Conservation (phyloP, 2,797 vertebrate species). For the Euphonia xanthogaster region DNA sequence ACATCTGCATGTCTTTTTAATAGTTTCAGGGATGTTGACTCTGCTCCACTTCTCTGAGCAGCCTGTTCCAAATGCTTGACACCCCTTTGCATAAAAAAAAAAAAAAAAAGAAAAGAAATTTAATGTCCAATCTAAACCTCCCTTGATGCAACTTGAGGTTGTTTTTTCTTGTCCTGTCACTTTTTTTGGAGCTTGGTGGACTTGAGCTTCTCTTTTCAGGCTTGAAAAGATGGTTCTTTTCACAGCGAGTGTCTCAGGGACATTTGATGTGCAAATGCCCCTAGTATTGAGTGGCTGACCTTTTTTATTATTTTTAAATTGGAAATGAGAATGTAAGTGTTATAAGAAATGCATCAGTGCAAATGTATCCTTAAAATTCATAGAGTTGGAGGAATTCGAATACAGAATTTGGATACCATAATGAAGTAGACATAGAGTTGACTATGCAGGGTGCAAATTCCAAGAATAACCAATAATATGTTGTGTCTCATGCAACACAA, state of each 20-base stretch:
- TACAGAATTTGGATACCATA: background rate
- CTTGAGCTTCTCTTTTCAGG: background rate
- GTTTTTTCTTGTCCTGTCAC: background rate
- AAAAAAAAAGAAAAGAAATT: background rate
- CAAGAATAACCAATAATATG: background rate
- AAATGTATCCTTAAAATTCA: background rate
- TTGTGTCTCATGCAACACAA: background rate
- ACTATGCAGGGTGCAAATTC: background rate
- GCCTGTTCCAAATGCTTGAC: background rate
- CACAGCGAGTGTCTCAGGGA: rapidly evolving
- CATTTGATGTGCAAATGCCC: background rate
- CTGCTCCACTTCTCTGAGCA: background rate
- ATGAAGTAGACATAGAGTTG: background rate
- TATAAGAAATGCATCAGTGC: background rate
- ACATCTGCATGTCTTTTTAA: background rate
- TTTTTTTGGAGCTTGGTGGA: background rate
- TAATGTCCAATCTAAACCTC: background rate
- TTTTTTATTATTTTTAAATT: background rate
- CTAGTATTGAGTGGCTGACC: background rate
- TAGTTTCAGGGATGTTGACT: background rate
- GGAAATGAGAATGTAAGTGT: background rate
- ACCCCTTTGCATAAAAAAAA: too few species aligned
- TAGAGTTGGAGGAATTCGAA: background rate
- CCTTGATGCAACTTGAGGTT: background rate
- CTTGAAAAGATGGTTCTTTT: background rate